phyloP scores from a whole-genome alignment of 2,888 invertebrate species.

The Drosophila borborema region DNA sequence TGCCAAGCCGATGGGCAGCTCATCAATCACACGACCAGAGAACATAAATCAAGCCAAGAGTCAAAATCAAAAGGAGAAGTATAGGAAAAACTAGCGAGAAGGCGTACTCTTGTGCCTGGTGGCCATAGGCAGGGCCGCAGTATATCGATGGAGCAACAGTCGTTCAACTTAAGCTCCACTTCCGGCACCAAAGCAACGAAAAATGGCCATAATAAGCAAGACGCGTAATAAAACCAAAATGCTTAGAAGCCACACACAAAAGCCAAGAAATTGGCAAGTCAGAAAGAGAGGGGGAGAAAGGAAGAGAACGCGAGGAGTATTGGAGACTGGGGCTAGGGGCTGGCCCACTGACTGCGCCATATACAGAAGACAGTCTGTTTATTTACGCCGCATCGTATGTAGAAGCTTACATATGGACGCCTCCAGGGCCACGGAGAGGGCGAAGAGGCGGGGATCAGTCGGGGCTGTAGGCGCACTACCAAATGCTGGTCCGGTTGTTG shows the following conservation, averaged over 20 bases:
- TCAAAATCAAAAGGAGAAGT: constrained; percentile 23
- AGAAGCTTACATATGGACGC: constrained; percentile 83
- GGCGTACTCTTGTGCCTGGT: constrained; percentile 29
- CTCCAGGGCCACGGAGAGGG: constrained; percentile 62
- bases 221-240: constrained; percentile 61
- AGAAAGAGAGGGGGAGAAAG: not conserved
- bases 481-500: constrained; percentile 47
- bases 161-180: constrained; percentile 58
- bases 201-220: constrained; percentile 42
- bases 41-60: constrained; percentile 82
- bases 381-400: constrained; percentile 85
- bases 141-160: constrained; percentile 68
- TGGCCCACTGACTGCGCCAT: constrained; percentile 35
- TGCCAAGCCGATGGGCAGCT: constrained; percentile 36
- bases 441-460: not conserved
- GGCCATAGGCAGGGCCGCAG: constrained; percentile 52
- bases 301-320: not conserved
- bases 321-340: not conserved
- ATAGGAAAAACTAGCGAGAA: not conserved
- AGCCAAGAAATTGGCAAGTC: constrained; percentile 9
- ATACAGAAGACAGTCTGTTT: constrained; percentile 82
- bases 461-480: not conserved
- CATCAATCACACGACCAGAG: constrained; percentile 81
- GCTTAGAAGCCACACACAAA: constrained; percentile 51
- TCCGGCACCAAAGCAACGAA: constrained; percentile 47